A percentile compares a stretch with the other conserved stretches of the same genome.
Evolutionary conservation across 37 sponge, comb jelly and placozoan genomes (phyloP).

Genomic region (Oscarella lobularis): DNA sequence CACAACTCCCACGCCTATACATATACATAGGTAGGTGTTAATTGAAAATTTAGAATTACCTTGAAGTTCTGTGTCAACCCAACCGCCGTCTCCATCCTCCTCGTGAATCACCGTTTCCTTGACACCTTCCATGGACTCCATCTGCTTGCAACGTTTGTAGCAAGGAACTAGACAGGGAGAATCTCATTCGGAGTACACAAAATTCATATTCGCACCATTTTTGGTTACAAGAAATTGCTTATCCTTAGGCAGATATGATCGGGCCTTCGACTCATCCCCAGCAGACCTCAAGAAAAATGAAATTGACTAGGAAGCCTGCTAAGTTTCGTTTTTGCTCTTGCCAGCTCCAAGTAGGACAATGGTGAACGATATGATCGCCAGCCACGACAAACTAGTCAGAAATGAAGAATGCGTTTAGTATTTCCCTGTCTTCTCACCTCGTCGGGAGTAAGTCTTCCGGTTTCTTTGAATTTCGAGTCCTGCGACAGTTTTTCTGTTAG

Average conservation of each 20-base stretch:
- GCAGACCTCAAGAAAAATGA: background rate
- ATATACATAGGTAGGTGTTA: background rate
- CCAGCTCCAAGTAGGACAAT: constrained; percentile 99
- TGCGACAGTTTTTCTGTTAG: constrained; percentile 15
- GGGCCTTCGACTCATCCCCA: background rate
- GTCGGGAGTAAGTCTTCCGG: constrained; percentile 89
- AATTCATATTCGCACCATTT: constrained; percentile 48
- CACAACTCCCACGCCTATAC: background rate
- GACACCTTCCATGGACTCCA: constrained; percentile 39
- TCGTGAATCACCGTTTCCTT: constrained; percentile 77
- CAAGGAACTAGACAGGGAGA: constrained; percentile 66
- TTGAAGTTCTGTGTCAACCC: constrained; percentile 96
- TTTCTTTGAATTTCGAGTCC: constrained; percentile 93
- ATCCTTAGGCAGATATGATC: constrained; percentile 16
- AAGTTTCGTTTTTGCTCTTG: too few relatives aligned
- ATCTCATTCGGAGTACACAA: background rate
- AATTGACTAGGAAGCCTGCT: too few relatives aligned
- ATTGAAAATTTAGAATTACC: background rate
- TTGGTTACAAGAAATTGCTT: constrained; percentile 90
- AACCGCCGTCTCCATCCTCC: constrained; percentile 82
- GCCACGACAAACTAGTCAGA: constrained; percentile 82
- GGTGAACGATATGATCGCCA: constrained; percentile 89
- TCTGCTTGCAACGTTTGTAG: constrained; percentile 78
- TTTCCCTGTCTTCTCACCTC: too few relatives aligned
- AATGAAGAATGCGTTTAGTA: too few relatives aligned